Base-by-base conservation (phyloP, 2,797 vertebrate genomes). In the Peromyscus aztecus region DNA sequence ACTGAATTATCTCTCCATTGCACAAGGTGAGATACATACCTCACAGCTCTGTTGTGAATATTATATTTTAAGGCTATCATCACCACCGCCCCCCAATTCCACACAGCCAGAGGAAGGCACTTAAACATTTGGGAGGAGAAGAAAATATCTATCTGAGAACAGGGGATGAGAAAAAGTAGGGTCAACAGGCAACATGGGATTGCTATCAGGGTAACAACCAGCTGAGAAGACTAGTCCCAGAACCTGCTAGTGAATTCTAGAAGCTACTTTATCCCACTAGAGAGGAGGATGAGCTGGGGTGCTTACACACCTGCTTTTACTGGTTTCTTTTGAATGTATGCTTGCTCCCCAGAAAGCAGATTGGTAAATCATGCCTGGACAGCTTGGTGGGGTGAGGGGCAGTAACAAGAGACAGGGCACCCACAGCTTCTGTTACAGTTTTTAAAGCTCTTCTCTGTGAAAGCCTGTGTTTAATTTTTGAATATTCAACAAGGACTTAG, bases 31-130 rank as follows among this genome's bases (percentile, higher is more conserved):
- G 69, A 46, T 31, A 69, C 0, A 89, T 6, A 76, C 0, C 1
- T 29, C 43, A 71, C 2, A n/a, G 29, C 6, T 29, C 6, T 80
- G 19, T 43, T 67, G 2, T 43, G 37, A 52, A 80, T 52, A 52
- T 78, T 34, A 27, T 24, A 27, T 67, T 67, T 89, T 57, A n/a
- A 52, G 2, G 1, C n/a, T 49, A 49, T 12, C 8, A 5, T 49
- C 0, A 14, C 11, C 16, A 4, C 4, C n/a, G 0, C 0, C 2
- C 40, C 81, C 4, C 40, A 43, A 34, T 85, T 67, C 12, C 11
- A 67, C 43, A 67, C 43, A 52, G 63, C 43, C 2, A 81, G 49
- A 52, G n/a, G n/a, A 21, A 46, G 59, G 59, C 31, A 19, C 27
- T 40, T 37, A 81, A 94, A 52, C 0, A 63, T 55, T 14, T 63